Evolutionary conservation across 2,888 invertebrate genomes (phyloP).

Genomic region (Liposcelis brunnea): DNA sequence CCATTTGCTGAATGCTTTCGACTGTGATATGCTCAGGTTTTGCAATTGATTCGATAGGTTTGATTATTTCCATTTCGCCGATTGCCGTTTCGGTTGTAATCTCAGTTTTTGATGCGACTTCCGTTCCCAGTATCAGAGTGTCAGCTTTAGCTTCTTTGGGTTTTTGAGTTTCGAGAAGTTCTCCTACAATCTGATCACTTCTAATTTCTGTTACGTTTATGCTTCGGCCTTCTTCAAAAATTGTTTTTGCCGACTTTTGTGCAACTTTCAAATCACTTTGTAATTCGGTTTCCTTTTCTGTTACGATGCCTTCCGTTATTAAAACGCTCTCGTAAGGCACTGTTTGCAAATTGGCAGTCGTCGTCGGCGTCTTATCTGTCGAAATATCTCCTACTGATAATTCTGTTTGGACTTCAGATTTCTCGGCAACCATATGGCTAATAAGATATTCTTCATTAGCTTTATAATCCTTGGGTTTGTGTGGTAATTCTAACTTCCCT

Average conservation of each 20-base stretch:
- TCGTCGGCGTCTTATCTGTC: conserved; percentile 18
- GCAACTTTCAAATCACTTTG: conserved; percentile 21
- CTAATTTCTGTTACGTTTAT: conserved; percentile 22
- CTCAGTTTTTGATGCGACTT: conserved; percentile 16
- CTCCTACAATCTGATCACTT: conserved; percentile 1
- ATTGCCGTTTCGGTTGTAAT: conserved; percentile 13
- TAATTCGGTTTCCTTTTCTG: conserved; percentile 29
- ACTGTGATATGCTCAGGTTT: conserved; percentile 25
- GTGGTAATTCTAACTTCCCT: conserved; percentile 17
- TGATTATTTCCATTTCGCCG: conserved; percentile 15
- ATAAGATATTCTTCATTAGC: conserved; percentile 20
- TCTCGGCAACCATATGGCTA: conserved; percentile 27
- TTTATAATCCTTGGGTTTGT: conserved; percentile 13
- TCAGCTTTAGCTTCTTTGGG: conserved; percentile 6
- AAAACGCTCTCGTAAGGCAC: conserved; percentile 28
- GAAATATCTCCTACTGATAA: conserved; percentile 21
- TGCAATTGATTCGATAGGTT: conserved; percentile 17
- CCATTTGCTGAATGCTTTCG: conserved; percentile 31
- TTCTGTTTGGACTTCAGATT: conserved; percentile 25
- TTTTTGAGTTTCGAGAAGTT: conserved; percentile 9
- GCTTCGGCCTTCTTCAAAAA: conserved; percentile 28
- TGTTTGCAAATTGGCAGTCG: conserved; percentile 24
- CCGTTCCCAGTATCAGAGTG: conserved; percentile 10
- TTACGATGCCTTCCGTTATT: conserved; percentile 26
- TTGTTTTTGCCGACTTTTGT: conserved; percentile 24